Evolutionary conservation across 2,113 vertebrate species (phyloP), one percentile per base, ranked within the genome.

Genomic region (Tragelaphus imberbis): DNA sequence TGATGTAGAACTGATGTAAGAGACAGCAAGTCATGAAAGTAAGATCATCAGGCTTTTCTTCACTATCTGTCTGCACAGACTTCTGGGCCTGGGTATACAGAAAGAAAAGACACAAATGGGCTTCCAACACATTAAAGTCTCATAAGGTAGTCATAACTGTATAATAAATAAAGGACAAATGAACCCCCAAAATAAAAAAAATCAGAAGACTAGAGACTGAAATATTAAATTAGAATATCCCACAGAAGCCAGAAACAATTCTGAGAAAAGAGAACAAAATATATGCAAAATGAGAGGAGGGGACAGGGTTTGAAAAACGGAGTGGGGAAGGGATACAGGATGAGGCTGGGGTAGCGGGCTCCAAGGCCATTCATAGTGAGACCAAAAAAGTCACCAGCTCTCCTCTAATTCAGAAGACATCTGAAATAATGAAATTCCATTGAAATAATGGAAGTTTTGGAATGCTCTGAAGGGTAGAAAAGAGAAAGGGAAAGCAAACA

Each of bases 101-200:
- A 56, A 81, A 90, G 40, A 88, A 95, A 90, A 96, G 63, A 51
- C 15, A 94, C 49, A 81, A 49, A 84, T 16, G 7, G n/a, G 53
- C 55, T 87, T 89, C 87, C 75, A 94, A 53, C 36, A 94, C 51
- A 28, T 91, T 82, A 92, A 84, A 21, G 36, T 47, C 86, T 94
- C 89, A 28, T 96, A 93, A 95, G 77, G 89, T 19, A 77, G 44
- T 63, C 51, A 58, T 27, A 65, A 19, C 47, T 77, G 84, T 56
- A 59, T 59, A 89, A 93, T 95, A 95, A 95, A 94, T 59, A 90
- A 94, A 96, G 8, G 40, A 87, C 33, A 97, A 85, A 85, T 30
- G 36, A 94, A 91, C 51, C 23, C 49, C 25, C 13, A 61, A 86
- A 63, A 47, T 10, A 85, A 77, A 80, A 77, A 94, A 94, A 79